Evolutionary conservation across 2,888 invertebrate genomes (phyloP).

Genomic region (Himalopsyche kuldschensis): DNA sequence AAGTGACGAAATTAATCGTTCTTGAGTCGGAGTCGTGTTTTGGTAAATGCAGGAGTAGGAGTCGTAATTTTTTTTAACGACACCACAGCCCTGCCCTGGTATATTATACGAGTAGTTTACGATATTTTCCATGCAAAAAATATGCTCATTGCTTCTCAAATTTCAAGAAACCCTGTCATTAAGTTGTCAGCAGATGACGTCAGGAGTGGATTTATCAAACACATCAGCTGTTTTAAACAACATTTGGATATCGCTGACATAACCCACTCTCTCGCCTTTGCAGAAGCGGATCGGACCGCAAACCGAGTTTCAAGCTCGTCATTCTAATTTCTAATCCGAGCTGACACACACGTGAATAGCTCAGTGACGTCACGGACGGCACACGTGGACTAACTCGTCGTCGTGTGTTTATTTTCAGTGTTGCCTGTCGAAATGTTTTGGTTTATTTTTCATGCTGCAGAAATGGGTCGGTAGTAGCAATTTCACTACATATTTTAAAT

Average conservation of each 20-base stretch:
- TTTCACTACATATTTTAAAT: neutral
- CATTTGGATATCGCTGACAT: neutral
- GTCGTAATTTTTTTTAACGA: too few relatives aligned
- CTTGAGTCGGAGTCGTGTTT: too few relatives aligned
- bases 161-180: neutral
- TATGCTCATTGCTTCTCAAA: neutral
- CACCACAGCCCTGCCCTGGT: too few relatives aligned
- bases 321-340: neutral
- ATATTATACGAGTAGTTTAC: too few relatives aligned
- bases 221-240: neutral
- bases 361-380: neutral
- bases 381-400: neutral
- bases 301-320: neutral
- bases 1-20: too few relatives aligned
- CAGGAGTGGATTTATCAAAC: neutral
- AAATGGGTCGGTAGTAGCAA: neutral
- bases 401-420: neutral
- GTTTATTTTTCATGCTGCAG: neutral
- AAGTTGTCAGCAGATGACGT: neutral
- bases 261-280: neutral
- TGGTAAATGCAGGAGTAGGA: too few relatives aligned
- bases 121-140: too few relatives aligned
- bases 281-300: neutral
- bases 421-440: neutral
- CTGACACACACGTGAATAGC: neutral